These are phyloP conservation scores for Siderastrea radians DNA, from an alignment of 92 coral and sea anemone species.

Conservation along the genomic window DNA sequence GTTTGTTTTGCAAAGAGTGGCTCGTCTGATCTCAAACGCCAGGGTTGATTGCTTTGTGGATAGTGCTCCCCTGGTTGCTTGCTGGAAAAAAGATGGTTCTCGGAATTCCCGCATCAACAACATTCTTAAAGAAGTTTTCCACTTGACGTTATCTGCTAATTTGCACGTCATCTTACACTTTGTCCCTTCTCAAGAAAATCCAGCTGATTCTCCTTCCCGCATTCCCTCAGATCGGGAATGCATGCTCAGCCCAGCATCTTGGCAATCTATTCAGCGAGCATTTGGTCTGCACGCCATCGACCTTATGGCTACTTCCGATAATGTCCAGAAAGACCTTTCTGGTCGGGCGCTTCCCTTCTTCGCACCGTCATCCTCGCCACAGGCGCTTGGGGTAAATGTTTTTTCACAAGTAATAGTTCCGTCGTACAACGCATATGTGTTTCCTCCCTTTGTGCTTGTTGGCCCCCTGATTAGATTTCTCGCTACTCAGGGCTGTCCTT, in stretches of 20 bases:
- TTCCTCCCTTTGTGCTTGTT: conserved; percentile 20
- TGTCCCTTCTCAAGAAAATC: conserved; percentile 25
- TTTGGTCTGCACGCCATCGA: background rate
- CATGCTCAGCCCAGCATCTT: background rate
- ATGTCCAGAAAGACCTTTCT: conserved; percentile 38
- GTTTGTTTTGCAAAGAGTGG: background rate
- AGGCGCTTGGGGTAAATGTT: conserved; percentile 41
- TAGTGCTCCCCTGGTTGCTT: background rate
- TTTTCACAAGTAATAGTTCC: conserved; percentile 43
- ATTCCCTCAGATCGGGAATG: background rate
- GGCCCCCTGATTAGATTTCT: conserved; percentile 47
- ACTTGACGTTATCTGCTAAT: background rate
- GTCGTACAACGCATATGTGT: conserved; percentile 38
- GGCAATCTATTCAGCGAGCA: background rate
- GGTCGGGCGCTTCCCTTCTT: conserved; percentile 65
- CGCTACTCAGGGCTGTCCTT: conserved; percentile 24
- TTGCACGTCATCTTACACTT: background rate
- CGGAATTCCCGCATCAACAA: background rate
- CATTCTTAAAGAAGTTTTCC: conserved; percentile 15
- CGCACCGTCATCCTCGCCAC: conserved; percentile 19
- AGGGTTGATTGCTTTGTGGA: background rate
- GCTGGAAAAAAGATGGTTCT: conserved; percentile 15
- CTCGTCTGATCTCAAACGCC: background rate
- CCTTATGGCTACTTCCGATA: conserved; percentile 3
- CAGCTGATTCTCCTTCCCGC: conserved; percentile 17